These are phyloP conservation scores for Archegozetes longisetosus DNA, from an alignment of 1,140 invertebrate species.

Conservation along the genomic window DNA sequence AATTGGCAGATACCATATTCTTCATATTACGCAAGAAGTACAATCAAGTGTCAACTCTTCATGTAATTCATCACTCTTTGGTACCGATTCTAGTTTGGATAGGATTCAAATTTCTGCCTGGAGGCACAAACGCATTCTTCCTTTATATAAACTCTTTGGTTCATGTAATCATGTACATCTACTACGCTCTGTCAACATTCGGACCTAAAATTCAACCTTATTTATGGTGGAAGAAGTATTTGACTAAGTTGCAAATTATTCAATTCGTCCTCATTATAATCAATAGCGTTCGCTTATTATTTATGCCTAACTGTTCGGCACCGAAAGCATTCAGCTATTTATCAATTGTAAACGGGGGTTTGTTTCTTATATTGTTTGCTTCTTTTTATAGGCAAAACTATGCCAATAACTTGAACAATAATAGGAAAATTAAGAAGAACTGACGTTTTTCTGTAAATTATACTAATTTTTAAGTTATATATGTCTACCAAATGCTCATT, in stretches of 20 bases:
- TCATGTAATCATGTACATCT: conserved; percentile 40
- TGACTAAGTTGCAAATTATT: conserved; percentile 33
- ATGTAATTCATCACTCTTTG: conserved; percentile 45
- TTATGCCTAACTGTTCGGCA: neutral
- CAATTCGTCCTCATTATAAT: neutral
- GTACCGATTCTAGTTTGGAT: conserved; percentile 29
- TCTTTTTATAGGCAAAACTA: neutral
- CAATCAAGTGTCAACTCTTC: conserved; percentile 54
- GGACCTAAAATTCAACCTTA: conserved; percentile 32
- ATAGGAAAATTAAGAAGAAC: too few relatives aligned
- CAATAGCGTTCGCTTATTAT: neutral
- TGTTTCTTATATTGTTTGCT: neutral
- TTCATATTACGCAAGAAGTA: conserved; percentile 55
- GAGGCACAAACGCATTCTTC: conserved; percentile 3
- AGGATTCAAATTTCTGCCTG: conserved; percentile 24
- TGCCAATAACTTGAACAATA: too few relatives aligned
- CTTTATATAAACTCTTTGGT: conserved; percentile 71
- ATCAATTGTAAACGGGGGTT: neutral
- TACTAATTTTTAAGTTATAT: too few relatives aligned
- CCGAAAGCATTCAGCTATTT: neutral
- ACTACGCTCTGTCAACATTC: conserved; percentile 34
- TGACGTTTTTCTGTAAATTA: too few relatives aligned
- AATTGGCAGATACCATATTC: conserved; percentile 77
- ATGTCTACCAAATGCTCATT: too few relatives aligned
- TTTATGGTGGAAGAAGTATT: conserved; percentile 38